These are phyloP conservation scores for Halocynthia aurantium DNA, from an alignment of 23 tunicate genomes.

Conservation along the genomic window DNA sequence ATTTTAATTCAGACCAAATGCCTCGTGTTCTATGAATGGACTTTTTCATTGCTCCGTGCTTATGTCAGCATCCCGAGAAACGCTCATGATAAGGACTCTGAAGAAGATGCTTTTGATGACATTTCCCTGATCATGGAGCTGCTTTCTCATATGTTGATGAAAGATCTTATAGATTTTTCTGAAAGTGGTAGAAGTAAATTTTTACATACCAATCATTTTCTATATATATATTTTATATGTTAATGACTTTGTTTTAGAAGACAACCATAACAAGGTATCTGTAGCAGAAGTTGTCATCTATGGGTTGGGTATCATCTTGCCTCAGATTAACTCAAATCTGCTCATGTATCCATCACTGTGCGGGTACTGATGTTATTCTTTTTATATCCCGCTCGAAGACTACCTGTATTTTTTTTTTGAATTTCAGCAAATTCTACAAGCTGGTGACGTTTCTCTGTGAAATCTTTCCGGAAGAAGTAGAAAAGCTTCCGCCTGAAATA, in stretches of 20 bases:
- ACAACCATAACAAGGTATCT: constrained; percentile 10
- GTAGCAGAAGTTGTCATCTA: constrained; percentile 68
- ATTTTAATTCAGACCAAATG: constrained; percentile 35
- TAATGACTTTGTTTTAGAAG: not conserved
- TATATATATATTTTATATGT: not conserved
- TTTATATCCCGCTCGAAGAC: too few relatives aligned
- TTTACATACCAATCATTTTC: not conserved
- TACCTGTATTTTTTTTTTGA: not conserved
- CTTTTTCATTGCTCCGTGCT: constrained; percentile 30
- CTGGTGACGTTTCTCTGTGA: constrained; percentile 68
- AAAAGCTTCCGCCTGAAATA: constrained; percentile 30
- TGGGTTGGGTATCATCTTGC: constrained; percentile 59
- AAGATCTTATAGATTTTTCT: constrained; percentile 65
- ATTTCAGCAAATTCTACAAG: constrained; percentile 61
- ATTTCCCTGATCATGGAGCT: constrained; percentile 50
- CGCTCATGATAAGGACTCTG: constrained; percentile 16
- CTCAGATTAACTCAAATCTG: constrained; percentile 39
- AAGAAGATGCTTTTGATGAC: constrained; percentile 56
- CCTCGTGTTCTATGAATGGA: constrained; percentile 43
- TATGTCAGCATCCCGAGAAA: constrained; percentile 15
- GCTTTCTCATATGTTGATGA: constrained; percentile 48
- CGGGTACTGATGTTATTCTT: not conserved
- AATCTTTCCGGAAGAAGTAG: constrained; percentile 64
- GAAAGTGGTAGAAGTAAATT: constrained; percentile 25
- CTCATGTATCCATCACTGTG: constrained; percentile 61